Percentiles rank a stretch among this genome's conserved stretches.
Conservation (phyloP, 2,888 invertebrate species). For the Piscicola geometra region DNA sequence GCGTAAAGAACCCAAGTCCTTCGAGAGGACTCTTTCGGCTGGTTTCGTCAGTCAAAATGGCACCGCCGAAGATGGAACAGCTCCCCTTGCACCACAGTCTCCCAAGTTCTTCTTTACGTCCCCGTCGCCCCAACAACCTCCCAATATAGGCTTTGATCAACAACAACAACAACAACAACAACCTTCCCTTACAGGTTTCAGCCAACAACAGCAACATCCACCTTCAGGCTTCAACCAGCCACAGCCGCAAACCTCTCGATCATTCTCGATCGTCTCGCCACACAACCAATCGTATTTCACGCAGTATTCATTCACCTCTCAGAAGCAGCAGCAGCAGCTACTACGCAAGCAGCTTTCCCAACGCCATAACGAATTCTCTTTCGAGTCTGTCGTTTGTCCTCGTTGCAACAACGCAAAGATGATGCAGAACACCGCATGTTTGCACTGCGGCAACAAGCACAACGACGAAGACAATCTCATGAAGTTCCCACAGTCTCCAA, state of each 20-base stretch:
- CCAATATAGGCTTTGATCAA: background rate
- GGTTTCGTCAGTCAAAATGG: background rate
- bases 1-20: background rate
- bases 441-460: background rate
- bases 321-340: background rate
- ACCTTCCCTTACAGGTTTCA: background rate
- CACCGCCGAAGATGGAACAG: background rate
- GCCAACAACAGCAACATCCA: background rate
- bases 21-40: slow-evolving; percentile 4
- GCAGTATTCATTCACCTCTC: slow-evolving; percentile 1
- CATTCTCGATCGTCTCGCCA: background rate
- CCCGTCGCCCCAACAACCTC: slow-evolving; percentile 1
- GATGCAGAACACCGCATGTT: background rate
- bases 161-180: background rate
- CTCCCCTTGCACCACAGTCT: background rate
- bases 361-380: background rate
- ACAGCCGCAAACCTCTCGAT: background rate
- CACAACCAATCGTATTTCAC: background rate
- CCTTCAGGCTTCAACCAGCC: background rate
- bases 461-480: slow-evolving; percentile 21
- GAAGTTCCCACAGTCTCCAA: slow-evolving; percentile 25
- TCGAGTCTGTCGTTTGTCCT: background rate
- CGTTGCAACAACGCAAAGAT: background rate
- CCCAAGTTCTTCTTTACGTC: slow-evolving; percentile 6
- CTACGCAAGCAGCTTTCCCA: background rate